Base-by-base conservation (phyloP, 2,888 invertebrate species). In the Patella caerulea region DNA sequence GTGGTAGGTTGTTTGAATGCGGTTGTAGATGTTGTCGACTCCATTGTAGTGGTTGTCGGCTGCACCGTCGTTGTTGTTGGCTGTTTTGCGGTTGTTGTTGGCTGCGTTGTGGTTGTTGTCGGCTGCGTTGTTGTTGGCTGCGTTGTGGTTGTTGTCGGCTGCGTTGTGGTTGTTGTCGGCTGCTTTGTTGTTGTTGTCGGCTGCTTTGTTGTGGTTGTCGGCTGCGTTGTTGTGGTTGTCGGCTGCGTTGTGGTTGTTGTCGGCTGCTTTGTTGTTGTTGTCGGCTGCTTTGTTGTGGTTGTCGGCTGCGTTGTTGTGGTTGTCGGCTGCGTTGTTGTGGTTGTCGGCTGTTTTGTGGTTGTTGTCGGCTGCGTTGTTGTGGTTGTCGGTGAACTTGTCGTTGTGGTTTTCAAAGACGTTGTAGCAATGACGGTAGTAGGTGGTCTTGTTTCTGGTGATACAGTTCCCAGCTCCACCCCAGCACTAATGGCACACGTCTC, bases 401-500 rank as follows among this genome's bases (percentile, higher is more conserved):
- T 19, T 65, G 65, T 24, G 2, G 65, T 65, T 3, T 11, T 65
- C 15, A 24, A 24, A 24, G 65, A 65, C 11, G 65, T 65, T 11
- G 65, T 24, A 12, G 19, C 65, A 19, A 65, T 24, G 19, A 24
- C 19, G 11, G 19, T 65, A 12, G 65, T 65, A 65, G 24, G 29
- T 19, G 34, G n/a, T 29, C 14, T 52, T n/a, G 55, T 1, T 15
- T 3, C n/a, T n/a, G 72, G 69, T 65, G 78, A 45, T 24, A 73
- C 9, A 65, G 78, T 78, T 34, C 72, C 59, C 45, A 45, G 9
- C 45, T 45, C 45, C 1, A 45, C 7, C 12, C 78, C 78, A 65
- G 34, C 24, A 17, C 71, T 65, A 53, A 34, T 55, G 54, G 73
- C 77, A 71, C 79, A 79, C 55, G 77, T 77, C n/a, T 71, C 56